phyloP scores from a whole-genome alignment of 1,140 invertebrate species.

The Lerema accius region DNA sequence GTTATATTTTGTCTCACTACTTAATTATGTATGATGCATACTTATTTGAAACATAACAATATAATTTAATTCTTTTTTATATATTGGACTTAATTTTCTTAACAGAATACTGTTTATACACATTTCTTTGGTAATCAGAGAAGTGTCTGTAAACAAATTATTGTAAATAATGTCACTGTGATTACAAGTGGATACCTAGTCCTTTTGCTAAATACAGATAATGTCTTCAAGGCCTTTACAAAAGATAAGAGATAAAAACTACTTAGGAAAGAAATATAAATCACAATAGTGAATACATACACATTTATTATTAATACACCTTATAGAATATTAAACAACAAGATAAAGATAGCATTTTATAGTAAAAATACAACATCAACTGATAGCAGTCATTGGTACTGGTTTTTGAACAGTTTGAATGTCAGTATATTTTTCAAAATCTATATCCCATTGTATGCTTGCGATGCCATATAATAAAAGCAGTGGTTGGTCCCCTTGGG shows the following conservation, averaged over 20 bases:
- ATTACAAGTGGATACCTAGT: background rate
- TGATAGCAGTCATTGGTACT: conserved; percentile 40
- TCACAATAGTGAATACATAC: conserved; percentile 61
- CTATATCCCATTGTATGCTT: conserved; percentile 46
- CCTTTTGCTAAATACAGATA: conserved; percentile 28
- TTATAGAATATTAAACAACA: conserved; percentile 69
- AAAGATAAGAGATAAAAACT: conserved; percentile 8
- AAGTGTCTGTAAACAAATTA: background rate
- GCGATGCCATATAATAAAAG: conserved; percentile 44
- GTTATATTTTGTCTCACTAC: too few species aligned
- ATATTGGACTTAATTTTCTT: too few species aligned
- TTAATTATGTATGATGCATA: too few species aligned
- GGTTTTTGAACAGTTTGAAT: too few species aligned
- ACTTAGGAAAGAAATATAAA: conserved; percentile 20
- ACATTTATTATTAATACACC: conserved; percentile 70
- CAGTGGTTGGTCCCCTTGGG: conserved; percentile 57
- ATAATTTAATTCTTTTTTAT: too few species aligned
- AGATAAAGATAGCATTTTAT: conserved; percentile 55
- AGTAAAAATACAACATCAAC: conserved; percentile 60
- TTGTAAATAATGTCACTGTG: background rate
- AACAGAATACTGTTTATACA: too few species aligned
- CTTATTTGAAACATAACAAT: too few species aligned
- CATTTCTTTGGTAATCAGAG: too few species aligned
- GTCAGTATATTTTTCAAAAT: conserved; percentile 30
- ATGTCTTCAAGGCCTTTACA: conserved; percentile 12